phyloP scores from a whole-genome alignment of 2,888 invertebrate genomes.

The Erpobdella octoculata region DNA sequence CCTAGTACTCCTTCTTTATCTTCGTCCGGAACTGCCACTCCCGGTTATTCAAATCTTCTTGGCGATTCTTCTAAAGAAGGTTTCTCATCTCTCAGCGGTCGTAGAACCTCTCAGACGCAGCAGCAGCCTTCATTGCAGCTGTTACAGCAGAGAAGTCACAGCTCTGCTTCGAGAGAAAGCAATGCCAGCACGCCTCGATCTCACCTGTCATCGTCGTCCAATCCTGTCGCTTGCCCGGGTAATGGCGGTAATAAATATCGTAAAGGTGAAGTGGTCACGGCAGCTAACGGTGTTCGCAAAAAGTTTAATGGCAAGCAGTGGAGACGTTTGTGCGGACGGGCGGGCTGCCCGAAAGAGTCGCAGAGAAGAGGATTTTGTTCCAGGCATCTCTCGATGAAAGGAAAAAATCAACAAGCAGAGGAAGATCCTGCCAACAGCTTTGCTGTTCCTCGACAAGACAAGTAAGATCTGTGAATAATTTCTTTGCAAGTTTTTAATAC shows the following conservation, averaged over 20 bases:
- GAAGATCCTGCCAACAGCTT: too few species aligned
- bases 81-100: conserved; percentile 58
- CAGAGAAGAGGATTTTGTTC: conserved; percentile 94
- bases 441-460: too few species aligned
- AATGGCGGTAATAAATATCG: conserved; percentile 45
- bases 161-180: conserved; percentile 48
- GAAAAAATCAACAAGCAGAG: conserved; percentile 53
- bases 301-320: conserved; percentile 99
- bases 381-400: conserved; percentile 83
- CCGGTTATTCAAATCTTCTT: too few species aligned
- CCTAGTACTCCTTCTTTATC: background rate
- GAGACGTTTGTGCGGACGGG: conserved; percentile 89
- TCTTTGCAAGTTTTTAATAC: too few species aligned
- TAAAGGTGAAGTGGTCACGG: conserved; percentile 90
- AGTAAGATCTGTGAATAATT: too few species aligned
- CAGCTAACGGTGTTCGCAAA: conserved; percentile 86
- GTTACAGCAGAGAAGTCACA: conserved; percentile 41
- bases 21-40: background rate
- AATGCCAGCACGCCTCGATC: conserved; percentile 49
- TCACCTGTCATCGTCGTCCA: conserved; percentile 36
- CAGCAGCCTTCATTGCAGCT: conserved; percentile 14
- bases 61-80: conserved; percentile 34
- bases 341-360: conserved; percentile 90
- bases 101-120: conserved; percentile 70
- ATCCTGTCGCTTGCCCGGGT: background rate